A percentile compares a stretch with the other conserved stretches of the same genome.
phyloP scores from a whole-genome alignment of 2,113 vertebrate genomes.

The Laticauda laticaudata region DNA sequence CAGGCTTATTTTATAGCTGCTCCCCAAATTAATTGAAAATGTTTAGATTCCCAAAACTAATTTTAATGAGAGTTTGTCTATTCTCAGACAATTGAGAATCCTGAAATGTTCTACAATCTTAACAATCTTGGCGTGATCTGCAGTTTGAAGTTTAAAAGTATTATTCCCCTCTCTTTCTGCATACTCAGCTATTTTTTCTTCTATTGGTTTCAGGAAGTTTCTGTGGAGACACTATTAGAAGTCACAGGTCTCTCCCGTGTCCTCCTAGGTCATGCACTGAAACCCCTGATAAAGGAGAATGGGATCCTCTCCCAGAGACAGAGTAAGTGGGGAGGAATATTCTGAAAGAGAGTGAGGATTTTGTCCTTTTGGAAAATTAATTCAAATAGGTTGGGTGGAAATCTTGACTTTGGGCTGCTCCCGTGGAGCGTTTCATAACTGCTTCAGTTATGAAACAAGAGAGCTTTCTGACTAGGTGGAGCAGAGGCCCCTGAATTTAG shows the following conservation, averaged over 20 bases:
- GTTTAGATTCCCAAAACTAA: neutral
- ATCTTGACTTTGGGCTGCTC: neutral
- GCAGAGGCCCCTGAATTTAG: neutral
- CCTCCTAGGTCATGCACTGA: constrained; percentile 77
- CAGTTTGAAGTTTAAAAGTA: neutral
- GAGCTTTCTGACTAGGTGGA: neutral
- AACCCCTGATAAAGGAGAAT: constrained; percentile 73
- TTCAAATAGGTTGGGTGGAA: neutral
- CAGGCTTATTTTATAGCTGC: neutral
- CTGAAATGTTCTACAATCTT: neutral
- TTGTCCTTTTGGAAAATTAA: too few species aligned
- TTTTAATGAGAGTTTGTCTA: neutral
- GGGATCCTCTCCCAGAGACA: constrained; percentile 70
- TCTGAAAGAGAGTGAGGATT: neutral
- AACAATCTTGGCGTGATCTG: neutral
- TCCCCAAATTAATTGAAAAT: neutral
- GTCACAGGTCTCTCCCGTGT: constrained; percentile 70
- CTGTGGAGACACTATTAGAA: constrained; percentile 70
- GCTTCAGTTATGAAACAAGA: neutral
- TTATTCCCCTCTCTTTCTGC: neutral
- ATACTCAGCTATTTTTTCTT: neutral
- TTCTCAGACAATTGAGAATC: neutral
- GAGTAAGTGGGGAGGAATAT: constrained; percentile 52
- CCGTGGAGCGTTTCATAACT: too few species aligned
- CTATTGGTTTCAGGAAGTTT: constrained; percentile 72